Evolutionary conservation across 2,888 invertebrate species (phyloP), one percentile per base, ranked within the genome.

Genomic region (Lomographa bimaculata): DNA sequence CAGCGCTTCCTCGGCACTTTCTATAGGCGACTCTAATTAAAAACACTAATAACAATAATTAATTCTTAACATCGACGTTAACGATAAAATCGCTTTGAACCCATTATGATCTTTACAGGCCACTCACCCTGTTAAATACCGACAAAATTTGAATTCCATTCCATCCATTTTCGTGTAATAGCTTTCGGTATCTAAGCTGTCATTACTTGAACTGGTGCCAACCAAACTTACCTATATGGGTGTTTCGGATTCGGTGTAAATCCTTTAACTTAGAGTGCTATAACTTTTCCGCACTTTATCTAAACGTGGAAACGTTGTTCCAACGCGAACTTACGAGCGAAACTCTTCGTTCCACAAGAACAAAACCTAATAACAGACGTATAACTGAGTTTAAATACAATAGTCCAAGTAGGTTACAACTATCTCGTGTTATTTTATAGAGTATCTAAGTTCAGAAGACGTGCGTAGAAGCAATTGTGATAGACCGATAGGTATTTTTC

Each of bases 21-120:
- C 32, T 28, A 39, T 50, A 69, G 75, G 68, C 64, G 64, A 48
- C 66, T 64, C 65, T 80, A 79, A 84, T 83, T 81, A 79, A 79
- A 41, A 81, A 73, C 71, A 67, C 70, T 47, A 46, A 47, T 41
- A 48, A 32, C 41, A 68, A 79, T 79, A 79, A 80, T 74, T 73
- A 77, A 78, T 78, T 77, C 64, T 64, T 63, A 64, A 68, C 67
- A 70, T 73, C 70, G 62, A 55, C 62, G 67, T 59, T 64, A 62
- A 71, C 63, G 62, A 55, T 60, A 46, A 64, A 47, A 44, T 46
- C 64, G 71, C 64, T 68, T 64, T 63, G 55, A 58, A 66, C 54
- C 39, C 42, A 33, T 50, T 42, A 46, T 46, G 41, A 40, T 46
- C 33, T 45, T 50, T 52, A 48, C 42, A 34, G 42, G 41, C 45